Percentiles rank a stretch among this genome's conserved stretches.
Evolutionary conservation across 2,888 invertebrate genomes (phyloP).

Genomic region (Lasioglossum malachurum): DNA sequence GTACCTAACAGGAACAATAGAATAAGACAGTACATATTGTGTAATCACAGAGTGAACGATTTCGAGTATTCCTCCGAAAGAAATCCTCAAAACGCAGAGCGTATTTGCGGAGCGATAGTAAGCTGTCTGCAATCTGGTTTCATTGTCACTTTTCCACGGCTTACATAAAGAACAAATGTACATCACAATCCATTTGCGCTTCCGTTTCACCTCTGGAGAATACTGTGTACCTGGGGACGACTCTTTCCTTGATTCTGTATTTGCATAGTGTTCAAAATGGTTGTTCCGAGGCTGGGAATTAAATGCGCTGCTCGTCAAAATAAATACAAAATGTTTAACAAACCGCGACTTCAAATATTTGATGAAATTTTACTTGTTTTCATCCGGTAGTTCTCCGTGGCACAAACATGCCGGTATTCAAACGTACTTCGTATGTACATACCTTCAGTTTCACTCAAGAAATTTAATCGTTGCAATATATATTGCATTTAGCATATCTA

Average conservation of each 20-base stretch:
- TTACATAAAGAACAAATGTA: slow-evolving; percentile 26
- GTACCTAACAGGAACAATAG: neutral
- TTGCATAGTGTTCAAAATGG: neutral
- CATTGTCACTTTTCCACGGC: slow-evolving; percentile 12
- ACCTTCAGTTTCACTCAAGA: neutral
- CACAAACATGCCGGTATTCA: neutral
- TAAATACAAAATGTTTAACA: neutral
- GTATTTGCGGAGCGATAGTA: neutral
- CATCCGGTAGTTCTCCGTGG: neutral
- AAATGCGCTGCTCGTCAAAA: neutral
- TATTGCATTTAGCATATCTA: neutral
- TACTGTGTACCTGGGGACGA: slow-evolving; percentile 8
- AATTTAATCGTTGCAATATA: neutral
- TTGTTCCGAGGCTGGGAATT: neutral
- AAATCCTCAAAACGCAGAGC: neutral
- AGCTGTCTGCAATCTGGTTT: slow-evolving; percentile 24
- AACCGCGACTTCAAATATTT: neutral
- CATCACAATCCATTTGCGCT: slow-evolving; percentile 11
- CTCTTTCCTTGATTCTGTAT: neutral
- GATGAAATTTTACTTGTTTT: neutral
- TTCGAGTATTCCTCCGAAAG: neutral
- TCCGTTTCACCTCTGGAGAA: slow-evolving; percentile 4
- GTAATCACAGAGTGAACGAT: neutral
- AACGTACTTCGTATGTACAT: neutral
- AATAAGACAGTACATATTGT: neutral